Conservation (phyloP, 2,113 vertebrate species). For the Irena cyanogastra region DNA sequence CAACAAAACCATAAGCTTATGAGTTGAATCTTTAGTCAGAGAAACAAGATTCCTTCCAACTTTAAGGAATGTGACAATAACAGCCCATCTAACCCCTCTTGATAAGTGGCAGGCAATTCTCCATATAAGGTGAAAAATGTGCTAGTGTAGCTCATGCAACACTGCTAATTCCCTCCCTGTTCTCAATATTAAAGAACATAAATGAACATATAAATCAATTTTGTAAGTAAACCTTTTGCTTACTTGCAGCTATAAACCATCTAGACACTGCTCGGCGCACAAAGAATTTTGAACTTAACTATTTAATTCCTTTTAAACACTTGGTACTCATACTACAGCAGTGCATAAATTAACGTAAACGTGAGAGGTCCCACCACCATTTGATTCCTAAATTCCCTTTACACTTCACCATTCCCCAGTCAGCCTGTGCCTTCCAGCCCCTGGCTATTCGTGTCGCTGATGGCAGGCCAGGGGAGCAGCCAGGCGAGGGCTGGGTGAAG, state of each 20-base stretch:
- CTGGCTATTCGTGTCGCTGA: background rate
- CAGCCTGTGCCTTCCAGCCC: background rate
- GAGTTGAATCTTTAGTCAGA: background rate
- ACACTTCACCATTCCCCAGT: background rate
- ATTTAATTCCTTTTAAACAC: background rate
- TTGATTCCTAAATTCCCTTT: background rate
- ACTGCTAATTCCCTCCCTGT: constrained; percentile 21
- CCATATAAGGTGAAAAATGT: constrained; percentile 82
- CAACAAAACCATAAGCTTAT: background rate
- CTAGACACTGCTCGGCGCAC: background rate
- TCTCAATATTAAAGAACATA: constrained; percentile 12
- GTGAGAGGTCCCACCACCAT: background rate
- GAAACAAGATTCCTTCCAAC: constrained; percentile 58
- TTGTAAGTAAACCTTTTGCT: background rate
- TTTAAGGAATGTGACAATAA: constrained; percentile 74
- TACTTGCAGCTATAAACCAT: background rate
- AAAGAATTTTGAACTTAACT: constrained; percentile 20
- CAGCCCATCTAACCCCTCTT: constrained; percentile 68
- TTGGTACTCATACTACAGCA: background rate
- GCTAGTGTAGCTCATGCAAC: constrained; percentile 39
- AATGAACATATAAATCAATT: background rate
- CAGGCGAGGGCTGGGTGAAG: background rate
- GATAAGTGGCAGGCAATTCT: constrained; percentile 67
- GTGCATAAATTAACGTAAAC: background rate
- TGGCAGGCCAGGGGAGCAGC: background rate